Conservation (phyloP, 2,888 invertebrate species). For the Meiosimyza decipiens region DNA sequence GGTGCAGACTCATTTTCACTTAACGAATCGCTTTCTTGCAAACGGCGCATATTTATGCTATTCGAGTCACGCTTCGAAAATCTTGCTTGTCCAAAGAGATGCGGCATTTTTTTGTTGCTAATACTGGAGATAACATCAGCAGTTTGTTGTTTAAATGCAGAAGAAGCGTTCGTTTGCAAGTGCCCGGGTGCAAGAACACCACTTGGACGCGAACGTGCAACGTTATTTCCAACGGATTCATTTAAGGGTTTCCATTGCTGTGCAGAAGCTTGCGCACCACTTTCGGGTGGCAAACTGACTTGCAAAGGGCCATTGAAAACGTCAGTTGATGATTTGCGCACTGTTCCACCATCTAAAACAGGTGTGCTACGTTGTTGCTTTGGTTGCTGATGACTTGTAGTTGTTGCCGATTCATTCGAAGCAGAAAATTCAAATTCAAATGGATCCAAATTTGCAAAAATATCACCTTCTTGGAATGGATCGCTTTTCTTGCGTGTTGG, state of each 20-base stretch:
- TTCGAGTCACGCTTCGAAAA: constrained; percentile 66
- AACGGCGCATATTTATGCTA: constrained; percentile 66
- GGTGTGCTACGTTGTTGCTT: constrained; percentile 29
- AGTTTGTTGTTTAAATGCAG: constrained; percentile 64
- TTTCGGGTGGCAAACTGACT: constrained; percentile 76
- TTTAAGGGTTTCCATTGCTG: constrained; percentile 47
- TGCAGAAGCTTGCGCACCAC: constrained; percentile 55
- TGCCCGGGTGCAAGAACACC: constrained; percentile 20
- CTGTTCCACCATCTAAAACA: constrained; percentile 7
- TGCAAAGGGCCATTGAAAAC: constrained; percentile 76
- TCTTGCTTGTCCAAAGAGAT: constrained; percentile 64
- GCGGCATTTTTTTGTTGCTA: constrained; percentile 67
- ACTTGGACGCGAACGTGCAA: constrained; percentile 52
- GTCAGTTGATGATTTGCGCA: constrained; percentile 47
- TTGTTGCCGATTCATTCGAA: constrained; percentile 34
- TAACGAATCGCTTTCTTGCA: constrained; percentile 67
- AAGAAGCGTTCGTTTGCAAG: constrained; percentile 23
- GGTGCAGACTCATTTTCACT: constrained; percentile 66
- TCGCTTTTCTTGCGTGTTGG: constrained; percentile 69
- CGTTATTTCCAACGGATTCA: constrained; percentile 29
- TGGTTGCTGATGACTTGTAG: constrained; percentile 23
- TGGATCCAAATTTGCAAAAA: constrained; percentile 65
- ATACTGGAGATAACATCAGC: constrained; percentile 68
- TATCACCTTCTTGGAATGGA: constrained; percentile 74
- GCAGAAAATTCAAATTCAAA: constrained; percentile 63